Evolutionary conservation across 2,113 vertebrate genomes (phyloP), one percentile per base, ranked within the genome.

Genomic region (Ictidomys tridecemlineatus): DNA sequence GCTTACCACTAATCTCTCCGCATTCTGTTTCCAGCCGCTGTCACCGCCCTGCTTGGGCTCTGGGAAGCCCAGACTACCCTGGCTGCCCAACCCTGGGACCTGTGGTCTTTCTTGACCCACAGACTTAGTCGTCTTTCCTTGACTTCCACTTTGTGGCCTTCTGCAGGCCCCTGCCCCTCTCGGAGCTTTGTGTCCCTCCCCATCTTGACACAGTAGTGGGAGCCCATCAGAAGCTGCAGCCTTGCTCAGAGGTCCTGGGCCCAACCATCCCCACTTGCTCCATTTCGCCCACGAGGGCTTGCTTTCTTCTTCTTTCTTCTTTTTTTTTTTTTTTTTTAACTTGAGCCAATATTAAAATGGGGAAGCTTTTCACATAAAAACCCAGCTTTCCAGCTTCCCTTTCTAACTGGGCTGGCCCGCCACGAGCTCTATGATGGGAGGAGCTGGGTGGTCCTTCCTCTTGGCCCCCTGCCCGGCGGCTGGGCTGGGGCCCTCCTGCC

Each of bases 321-420:
- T 6, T 20, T 4, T 42, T 32, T 11, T 14, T 48, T n/a, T 20
- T 1, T 26, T 26, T 48, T 58, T 77, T 37, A 37, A 82, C n/a
- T 89, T 72, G 77, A 95, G 58, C 79, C 39, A 69, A 1, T 85
- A 83, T 96, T 95, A 45, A 91, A 92, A 96, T 79, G 94, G 74
- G 88, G 82, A 91, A 78, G 73, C 32, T 45, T 91, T 91, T 74
- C 67, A 22, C 53, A 20, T 77, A 82, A 92, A 79, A 95, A 22
- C 51, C 90, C 94, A 94, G 91, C 92, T 93, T 96, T 86, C 80
- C 16, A 20, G 94, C 77, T 58, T 53, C 93, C n/a, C 63, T 53
- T 1, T 32, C 28, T 73, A 70, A 13, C 22, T 3, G 10, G 26
- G 63, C 84, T 22, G 32, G 85, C 74, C 95, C 9, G 56, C 87